Base-by-base conservation (phyloP, 2,113 vertebrate species). In the Ictalurus furcatus region DNA sequence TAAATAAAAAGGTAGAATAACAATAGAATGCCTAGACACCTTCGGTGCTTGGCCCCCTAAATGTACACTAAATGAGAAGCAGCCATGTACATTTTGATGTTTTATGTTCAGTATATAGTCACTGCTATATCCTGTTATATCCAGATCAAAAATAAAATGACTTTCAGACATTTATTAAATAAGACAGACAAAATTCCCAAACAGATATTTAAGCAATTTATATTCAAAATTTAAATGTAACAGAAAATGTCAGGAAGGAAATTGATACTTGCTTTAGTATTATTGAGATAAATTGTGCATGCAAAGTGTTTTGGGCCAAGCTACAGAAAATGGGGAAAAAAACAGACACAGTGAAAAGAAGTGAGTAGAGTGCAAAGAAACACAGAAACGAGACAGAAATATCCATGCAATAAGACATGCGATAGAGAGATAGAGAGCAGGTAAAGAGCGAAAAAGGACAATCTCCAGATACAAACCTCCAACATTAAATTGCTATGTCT, bases 401-500 rank as follows among this genome's bases (percentile, higher is more conserved):
- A 1, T 63, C 44, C 91, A 92, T 92, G 92, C 92, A 92, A 69
- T 74, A 69, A 89, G 40, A 91, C 69, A 58, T 91, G 92, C 90
- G 65, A 90, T 40, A 82, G 17, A 34, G 92, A 94, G 65, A 90
- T 40, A 82, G 17, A 34, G 92, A 94, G 94, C 93, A 95, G 94
- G 93, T 0, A 93, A 93, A 95, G 94, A 92, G 93, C 4, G 90
- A 37, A 87, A 85, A 9, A 91, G 54, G 80, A 84, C 59, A 86
- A 54, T 95, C 93, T 94, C 94, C 94, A 94, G 76, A 96, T 98
- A 99, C 98, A 97, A 99, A 99, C 98, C 98, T 99, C 98, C 98
- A 99, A 97, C 98, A 99, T 99, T 97, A 99, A 98, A 98, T 99
- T 99, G 97, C 98, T 99, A 97, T 99, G 98, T 96, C 98, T 99